Base-by-base conservation (phyloP, 2,797 vertebrate species). In the Pipistrellus pygmaeus region DNA sequence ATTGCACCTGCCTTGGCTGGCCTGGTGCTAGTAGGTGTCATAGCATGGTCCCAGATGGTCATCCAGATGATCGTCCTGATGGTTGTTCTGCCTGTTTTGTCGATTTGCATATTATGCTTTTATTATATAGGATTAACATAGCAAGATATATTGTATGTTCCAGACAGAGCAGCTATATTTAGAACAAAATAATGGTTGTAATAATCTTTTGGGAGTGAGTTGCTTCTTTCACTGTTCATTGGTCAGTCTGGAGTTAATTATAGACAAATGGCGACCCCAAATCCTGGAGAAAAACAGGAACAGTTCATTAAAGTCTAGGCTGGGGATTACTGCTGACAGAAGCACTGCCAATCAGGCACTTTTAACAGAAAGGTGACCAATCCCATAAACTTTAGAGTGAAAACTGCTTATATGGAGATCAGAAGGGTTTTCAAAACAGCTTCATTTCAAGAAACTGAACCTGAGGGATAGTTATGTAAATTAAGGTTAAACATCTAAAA, bases 401-500 rank as follows among this genome's bases (percentile, higher is more conserved):
- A 97, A 96, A 93, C 89, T 97, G 23, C 85, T 93, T 93, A 18
- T 90, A 77, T 35, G 83, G 78, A 97, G 66, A 94, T 96, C 92
- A 92, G 78, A 94, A 95, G 77, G 17, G 75, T 95, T 96, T 96
- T 95, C 92, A 94, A 92, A 97, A 96, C 86, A 94, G 27, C 88
- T 77, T 97, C 77, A 96, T 97, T 96, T 88, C 84, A 85, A 64
- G 95, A 94, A 94, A 88, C 73, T 76, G 46, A 80, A 35, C 78
- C 73, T 23, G 88, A 66, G 21, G n/a, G 82, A 64, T n/a, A 96
- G 82, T 94, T 97, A 94, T 81, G 94, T 73, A 97, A 97, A 94
- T 38, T 85, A 96, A 88, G 44, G 91, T 96, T 98, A 97, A 97
- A 91, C 41, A 8, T 84, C 66, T 96, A 95, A 96, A 96, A 96